Conservation (phyloP, 2,797 vertebrate genomes). For the Siniperca obscura region DNA sequence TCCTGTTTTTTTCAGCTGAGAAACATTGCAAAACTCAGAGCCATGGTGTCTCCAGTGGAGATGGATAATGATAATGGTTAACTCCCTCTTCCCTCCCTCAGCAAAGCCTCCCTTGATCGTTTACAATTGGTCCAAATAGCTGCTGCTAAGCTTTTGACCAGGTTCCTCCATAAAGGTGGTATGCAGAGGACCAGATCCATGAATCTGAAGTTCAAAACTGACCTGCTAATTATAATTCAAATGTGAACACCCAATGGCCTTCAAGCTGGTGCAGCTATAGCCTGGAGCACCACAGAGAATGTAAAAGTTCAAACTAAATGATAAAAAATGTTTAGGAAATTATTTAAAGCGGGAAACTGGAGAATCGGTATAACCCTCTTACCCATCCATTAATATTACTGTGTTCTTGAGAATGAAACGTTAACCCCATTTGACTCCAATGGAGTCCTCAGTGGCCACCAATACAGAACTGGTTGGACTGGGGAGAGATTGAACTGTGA, state of each 20-base stretch:
- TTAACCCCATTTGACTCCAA: background rate
- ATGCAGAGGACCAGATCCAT: background rate
- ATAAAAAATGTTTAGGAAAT: background rate
- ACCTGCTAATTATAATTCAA: background rate
- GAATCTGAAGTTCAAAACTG: background rate
- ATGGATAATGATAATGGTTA: background rate
- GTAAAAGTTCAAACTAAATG: background rate
- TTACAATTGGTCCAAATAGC: background rate
- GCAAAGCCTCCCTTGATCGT: too few relatives aligned
- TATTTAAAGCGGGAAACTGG: background rate
- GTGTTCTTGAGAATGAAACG: background rate
- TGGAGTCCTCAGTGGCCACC: background rate
- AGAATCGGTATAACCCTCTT: too few relatives aligned
- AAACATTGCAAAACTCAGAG: too few relatives aligned
- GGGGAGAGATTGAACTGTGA: background rate
- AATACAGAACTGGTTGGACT: background rate
- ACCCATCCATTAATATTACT: background rate
- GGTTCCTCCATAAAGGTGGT: background rate
- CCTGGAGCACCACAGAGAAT: background rate
- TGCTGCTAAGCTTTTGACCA: too few relatives aligned
- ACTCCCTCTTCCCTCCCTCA: background rate
- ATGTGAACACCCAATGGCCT: background rate
- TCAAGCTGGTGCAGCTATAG: background rate
- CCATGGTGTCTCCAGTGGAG: background rate
- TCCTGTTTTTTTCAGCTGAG: background rate